Conservation (phyloP, 2,113 vertebrate species). For the Cottus gobio region DNA sequence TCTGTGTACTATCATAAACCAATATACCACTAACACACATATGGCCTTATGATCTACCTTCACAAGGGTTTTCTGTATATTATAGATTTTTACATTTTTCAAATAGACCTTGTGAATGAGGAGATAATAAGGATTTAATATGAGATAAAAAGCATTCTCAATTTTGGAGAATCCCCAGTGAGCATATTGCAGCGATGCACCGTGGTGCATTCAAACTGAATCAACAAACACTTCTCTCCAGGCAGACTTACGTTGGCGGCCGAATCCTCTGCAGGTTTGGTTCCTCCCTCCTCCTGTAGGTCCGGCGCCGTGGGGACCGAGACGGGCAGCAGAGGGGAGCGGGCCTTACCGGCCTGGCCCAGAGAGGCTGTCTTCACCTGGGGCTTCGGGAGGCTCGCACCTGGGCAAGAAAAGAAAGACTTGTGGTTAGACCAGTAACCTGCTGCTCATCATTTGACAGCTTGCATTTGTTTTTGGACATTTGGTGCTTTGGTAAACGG, state of each 20-base stretch:
- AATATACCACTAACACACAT: too few species aligned
- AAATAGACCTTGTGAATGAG: too few species aligned
- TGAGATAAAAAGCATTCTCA: too few species aligned
- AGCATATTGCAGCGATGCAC: too few species aligned
- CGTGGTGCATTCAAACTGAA: background rate
- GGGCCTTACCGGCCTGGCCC: conserved; percentile 92
- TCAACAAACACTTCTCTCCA: background rate
- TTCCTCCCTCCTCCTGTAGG: conserved; percentile 86
- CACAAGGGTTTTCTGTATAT: too few species aligned
- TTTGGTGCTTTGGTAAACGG: background rate
- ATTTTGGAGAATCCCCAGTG: too few species aligned
- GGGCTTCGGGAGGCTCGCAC: conserved; percentile 88
- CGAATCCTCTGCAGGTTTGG: conserved; percentile 86
- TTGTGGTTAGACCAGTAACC: background rate
- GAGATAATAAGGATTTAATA: too few species aligned
- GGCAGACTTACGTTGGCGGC: conserved; percentile 87
- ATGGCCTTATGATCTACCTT: too few species aligned
- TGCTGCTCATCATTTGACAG: background rate
- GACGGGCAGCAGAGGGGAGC: conserved; percentile 93
- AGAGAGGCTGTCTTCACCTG: conserved; percentile 95
- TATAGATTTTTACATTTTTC: too few species aligned
- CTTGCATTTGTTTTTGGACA: background rate
- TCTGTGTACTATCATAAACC: too few species aligned
- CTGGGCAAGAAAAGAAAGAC: conserved; percentile 71
- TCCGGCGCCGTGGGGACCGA: conserved; percentile 94